A percentile compares a stretch with the other conserved stretches of the same genome.
phyloP scores from a whole-genome alignment of 2,113 vertebrate species.

The Sula dactylatra region DNA sequence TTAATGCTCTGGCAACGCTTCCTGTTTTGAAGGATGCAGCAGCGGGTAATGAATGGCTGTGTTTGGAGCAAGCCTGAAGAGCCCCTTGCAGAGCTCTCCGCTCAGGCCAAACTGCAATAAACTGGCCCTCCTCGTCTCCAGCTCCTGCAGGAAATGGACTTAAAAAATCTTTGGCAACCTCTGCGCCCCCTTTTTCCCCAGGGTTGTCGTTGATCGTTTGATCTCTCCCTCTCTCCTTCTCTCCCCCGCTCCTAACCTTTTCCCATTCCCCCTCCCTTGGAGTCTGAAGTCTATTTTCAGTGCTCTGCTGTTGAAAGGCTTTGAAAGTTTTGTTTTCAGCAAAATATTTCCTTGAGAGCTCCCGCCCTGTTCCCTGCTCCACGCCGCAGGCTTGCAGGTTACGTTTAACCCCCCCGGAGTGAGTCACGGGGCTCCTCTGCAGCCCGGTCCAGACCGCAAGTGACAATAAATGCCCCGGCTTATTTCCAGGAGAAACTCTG shows the following conservation, averaged over 20 bases:
- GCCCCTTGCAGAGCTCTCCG: slow-evolving; percentile 20
- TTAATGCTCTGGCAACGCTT: slow-evolving; percentile 71
- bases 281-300: slow-evolving; percentile 67
- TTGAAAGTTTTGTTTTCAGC: slow-evolving; percentile 68
- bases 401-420: not conserved
- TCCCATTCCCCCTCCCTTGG: slow-evolving; percentile 47
- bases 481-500: not conserved
- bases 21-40: slow-evolving; percentile 71
- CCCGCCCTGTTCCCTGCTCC: slow-evolving; percentile 16
- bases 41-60: slow-evolving; percentile 49
- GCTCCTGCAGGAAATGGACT: slow-evolving; percentile 59
- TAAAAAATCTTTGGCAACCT: slow-evolving; percentile 64
- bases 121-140: slow-evolving; percentile 13
- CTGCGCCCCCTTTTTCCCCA: slow-evolving; percentile 46
- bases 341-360: slow-evolving; percentile 71
- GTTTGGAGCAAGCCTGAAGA: slow-evolving; percentile 45
- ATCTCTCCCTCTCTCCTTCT: slow-evolving; percentile 32
- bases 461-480: not conserved
- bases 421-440: not conserved
- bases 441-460: not conserved
- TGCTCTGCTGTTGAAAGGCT: slow-evolving; percentile 51
- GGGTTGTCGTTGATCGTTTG: slow-evolving; percentile 30
- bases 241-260: slow-evolving; percentile 45
- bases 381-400: not conserved
- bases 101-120: slow-evolving; percentile 35